A percentile compares a stretch with the other conserved stretches of the same genome.
phyloP scores from a whole-genome alignment of 2,888 invertebrate species.

The Chloromyia formosa region DNA sequence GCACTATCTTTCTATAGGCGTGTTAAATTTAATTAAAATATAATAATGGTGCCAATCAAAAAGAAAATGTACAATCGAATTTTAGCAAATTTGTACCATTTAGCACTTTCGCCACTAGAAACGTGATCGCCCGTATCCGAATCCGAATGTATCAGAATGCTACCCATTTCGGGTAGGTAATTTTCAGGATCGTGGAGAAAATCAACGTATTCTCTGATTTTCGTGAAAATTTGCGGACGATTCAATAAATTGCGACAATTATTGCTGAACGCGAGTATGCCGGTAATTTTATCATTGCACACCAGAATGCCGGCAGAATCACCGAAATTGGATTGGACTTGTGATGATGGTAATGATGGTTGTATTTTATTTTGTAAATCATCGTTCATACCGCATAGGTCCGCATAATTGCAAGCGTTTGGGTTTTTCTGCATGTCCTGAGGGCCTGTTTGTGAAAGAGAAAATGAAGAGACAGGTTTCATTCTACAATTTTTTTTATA shows the following conservation, averaged over 20 bases:
- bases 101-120: background rate
- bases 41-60: background rate
- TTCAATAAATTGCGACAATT: background rate
- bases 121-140: background rate
- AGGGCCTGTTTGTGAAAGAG: background rate
- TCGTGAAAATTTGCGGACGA: slow-evolving; percentile 32
- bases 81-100: no score
- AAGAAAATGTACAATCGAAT: background rate
- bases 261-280: slow-evolving; percentile 10
- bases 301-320: slow-evolving; percentile 12
- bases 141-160: background rate
- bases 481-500: background rate
- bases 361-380: background rate
- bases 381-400: background rate
- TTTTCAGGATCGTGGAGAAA: slow-evolving; percentile 26
- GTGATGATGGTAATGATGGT: background rate
- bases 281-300: slow-evolving; percentile 24
- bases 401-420: background rate
- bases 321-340: background rate
- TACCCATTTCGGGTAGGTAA: slow-evolving; percentile 4
- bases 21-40: background rate
- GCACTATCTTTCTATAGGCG: no score
- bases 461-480: background rate
- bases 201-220: slow-evolving; percentile 2
- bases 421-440: background rate